A percentile compares a stretch with the other conserved stretches of the same genome.
These are phyloP conservation scores for Cotesia chilonis DNA, from an alignment of 1,140 invertebrate species.

Conservation along the genomic window DNA sequence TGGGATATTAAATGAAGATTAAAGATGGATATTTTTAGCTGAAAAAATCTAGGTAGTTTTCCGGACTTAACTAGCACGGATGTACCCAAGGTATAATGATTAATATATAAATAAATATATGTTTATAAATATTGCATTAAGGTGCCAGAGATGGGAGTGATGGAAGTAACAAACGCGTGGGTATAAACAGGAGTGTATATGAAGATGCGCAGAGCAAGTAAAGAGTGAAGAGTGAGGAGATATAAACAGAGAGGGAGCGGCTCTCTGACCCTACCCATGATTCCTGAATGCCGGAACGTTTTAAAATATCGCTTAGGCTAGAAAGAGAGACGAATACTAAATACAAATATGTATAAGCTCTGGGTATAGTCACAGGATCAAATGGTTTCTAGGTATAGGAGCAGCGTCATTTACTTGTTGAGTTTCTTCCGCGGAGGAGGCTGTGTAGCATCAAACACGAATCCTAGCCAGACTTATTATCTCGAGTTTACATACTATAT, in stretches of 20 bases:
- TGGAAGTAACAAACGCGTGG: conserved; percentile 12
- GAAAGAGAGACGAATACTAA: conserved; percentile 3
- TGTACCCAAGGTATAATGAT: too few species aligned
- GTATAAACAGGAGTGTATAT: conserved; percentile 22
- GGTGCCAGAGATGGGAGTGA: background rate
- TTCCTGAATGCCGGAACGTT: conserved; percentile 23
- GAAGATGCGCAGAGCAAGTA: conserved; percentile 20
- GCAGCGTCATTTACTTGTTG: conserved; percentile 23
- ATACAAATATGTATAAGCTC: too few species aligned
- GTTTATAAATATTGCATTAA: background rate
- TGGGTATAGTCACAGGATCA: too few species aligned
- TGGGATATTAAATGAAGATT: too few species aligned
- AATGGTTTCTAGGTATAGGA: background rate
- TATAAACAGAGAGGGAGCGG: conserved; percentile 19
- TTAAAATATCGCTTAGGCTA: conserved; percentile 16
- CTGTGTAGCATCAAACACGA: conserved; percentile 15
- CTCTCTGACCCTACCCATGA: conserved; percentile 22
- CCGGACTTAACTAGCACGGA: too few species aligned
- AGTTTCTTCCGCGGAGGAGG: conserved; percentile 30
- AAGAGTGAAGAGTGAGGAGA: too few species aligned
- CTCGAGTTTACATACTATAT: background rate
- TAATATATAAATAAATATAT: too few species aligned
- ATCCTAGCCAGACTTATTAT: conserved; percentile 15
- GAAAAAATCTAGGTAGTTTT: too few species aligned
- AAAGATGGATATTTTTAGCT: too few species aligned